Evolutionary conservation across 1,140 invertebrate species (phyloP), one percentile per base, ranked within the genome.

Genomic region (Drosophila kurseongensis): DNA sequence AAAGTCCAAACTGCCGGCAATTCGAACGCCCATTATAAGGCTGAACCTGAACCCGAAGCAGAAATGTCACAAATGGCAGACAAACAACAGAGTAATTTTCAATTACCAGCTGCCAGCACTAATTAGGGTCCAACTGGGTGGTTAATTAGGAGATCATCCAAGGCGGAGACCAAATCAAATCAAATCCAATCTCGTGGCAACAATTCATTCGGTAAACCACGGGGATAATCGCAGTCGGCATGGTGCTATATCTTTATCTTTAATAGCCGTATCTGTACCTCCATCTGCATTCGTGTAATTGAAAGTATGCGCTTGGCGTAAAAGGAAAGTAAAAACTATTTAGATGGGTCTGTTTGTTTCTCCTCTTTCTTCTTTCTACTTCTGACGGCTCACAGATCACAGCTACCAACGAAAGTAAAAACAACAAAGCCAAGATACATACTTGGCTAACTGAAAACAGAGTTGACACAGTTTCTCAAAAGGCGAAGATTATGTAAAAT

Each of bases 251-350:
- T 50, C 63, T 51, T 23, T 54, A 66, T 38, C 55, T 51, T 16
- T 51, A 51, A 51, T 51, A 10, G 41, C 35, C 38, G 42, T 58
- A 54, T 56, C 40, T 74, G 50, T 77, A 69, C 77, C 45, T 84
- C 61, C 47, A 81, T 78, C 75, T 78, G 50, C 51, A 69, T 67
- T 36, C 44, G 23, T 41, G 63, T 82, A 85, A 85, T 85, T 85
- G 82, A 85, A 85, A 86, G 82, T 86, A 57, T 51, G 67, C 60
- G 74, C 57, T 56, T 52, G 66, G 57, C 71, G 57, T 73, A 75
- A 56, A 78, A 72, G 72, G 82, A 85, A 85, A 85, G 82, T 85
- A 85, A 85, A 84, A 84, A 82, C 76, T 81, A 79, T 75, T 72
- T 73, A 66, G 78, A 86, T 78, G 78, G 58, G 65, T 77, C 50